Base-by-base conservation (phyloP, 64 coral and sea anemone genomes). In the Pocillopora damicornis region DNA sequence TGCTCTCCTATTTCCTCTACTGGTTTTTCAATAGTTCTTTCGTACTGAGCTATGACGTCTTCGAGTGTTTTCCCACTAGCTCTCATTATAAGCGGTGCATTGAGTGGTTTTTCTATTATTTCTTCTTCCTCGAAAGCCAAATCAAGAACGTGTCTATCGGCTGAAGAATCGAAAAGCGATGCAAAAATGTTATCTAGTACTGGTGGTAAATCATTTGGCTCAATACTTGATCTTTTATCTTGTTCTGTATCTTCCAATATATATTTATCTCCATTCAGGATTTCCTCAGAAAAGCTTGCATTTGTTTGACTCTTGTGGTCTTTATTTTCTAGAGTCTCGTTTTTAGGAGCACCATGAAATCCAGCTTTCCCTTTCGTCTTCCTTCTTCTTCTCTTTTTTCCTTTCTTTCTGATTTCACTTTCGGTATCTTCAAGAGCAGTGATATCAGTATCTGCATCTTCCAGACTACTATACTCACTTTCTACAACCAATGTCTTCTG, bases 21-120 rank as follows among this genome's bases (percentile, higher is more conserved):
- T 13, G 60, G 1, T 64, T 17, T 61, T 61, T 79, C 79, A 66
- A 93, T 26, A 13, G 66, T 80, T 15, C 38, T 76, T 89, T 93
- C 91, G 38, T 93, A 93, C 23, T 76, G 23, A 37, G 61, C 68
- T 36, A 93, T 56, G 30, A 93, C 66, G 20, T 89, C 91, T 34
- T 60, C 87, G 4, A 93, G 80, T 58, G 86, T 81, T 10, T 37
- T 83, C 5, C 88, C 69, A 56, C 67, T 62, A 12, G 71, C 73
- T n/a, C 13, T 15, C 79, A 93, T 93, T 82, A 72, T 66, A 6
- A 61, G 12, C 38, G 79, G 80, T 13, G 91, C 91, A 15, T 67
- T 85, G 58, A 93, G 26, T 4, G 6, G 59, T 51, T 20, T 20
- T 10, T 63, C 35, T 0, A 34, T 51, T 7, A 22, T 86, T 17